These are phyloP conservation scores for Triplophysa rosa DNA, from an alignment of 2,113 vertebrate genomes.

Conservation along the genomic window DNA sequence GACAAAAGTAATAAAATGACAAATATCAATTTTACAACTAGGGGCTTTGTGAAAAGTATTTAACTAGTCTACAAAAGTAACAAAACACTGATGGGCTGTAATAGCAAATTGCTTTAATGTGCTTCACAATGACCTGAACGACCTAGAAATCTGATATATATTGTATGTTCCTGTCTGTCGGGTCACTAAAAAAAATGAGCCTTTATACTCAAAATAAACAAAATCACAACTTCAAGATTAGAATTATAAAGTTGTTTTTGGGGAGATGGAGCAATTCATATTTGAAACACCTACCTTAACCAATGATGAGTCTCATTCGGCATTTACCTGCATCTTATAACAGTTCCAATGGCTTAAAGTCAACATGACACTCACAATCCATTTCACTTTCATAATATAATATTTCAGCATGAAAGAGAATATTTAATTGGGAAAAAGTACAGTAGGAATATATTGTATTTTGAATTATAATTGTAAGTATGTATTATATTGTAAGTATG, in stretches of 20 bases:
- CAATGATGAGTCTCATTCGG: slow-evolving; percentile 25
- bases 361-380: slow-evolving; percentile 3
- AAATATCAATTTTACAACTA: neutral
- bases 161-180: neutral
- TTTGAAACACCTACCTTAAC: slow-evolving; percentile 51
- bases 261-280: slow-evolving; percentile 19
- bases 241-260: neutral
- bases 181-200: neutral
- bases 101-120: neutral
- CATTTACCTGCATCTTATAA: slow-evolving; percentile 27
- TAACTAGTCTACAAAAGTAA: slow-evolving; percentile 1
- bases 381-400: neutral
- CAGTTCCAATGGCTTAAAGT: slow-evolving; percentile 30
- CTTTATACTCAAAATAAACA: neutral
- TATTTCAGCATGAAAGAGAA: neutral
- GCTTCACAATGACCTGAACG: neutral
- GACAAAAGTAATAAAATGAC: slow-evolving; percentile 13
- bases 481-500: no score
- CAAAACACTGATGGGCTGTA: neutral
- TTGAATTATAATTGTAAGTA: no score
- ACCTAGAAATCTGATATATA: neutral
- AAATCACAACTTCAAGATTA: neutral
- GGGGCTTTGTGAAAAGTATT: neutral
- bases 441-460: neutral
- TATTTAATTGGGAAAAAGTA: neutral